Conservation (phyloP, 1,140 invertebrate genomes). For the Papilio polytes region DNA sequence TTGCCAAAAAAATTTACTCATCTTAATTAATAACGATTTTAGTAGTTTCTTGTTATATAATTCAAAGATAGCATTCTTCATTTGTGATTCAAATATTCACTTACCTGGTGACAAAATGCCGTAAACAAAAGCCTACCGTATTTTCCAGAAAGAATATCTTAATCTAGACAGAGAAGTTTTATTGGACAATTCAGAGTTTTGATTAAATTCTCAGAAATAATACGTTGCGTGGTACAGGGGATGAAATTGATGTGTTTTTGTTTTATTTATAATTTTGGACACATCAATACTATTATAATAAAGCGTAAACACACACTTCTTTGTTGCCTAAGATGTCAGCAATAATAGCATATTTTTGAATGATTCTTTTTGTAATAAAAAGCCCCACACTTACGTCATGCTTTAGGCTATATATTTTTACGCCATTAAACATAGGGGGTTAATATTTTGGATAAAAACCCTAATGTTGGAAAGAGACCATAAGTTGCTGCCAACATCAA, state of each 20-base stretch:
- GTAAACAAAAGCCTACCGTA: background rate
- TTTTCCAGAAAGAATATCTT: conserved; percentile 14
- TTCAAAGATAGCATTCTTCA: background rate
- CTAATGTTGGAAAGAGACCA: too few relatives aligned
- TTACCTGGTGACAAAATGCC: background rate
- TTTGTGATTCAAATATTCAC: background rate
- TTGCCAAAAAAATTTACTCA: background rate
- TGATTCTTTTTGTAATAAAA: too few relatives aligned
- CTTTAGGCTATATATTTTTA: too few relatives aligned
- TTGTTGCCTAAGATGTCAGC: too few relatives aligned
- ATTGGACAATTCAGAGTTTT: conserved; percentile 12
- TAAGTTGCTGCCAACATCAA: too few relatives aligned
- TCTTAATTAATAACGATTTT: background rate
- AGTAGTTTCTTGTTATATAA: background rate
- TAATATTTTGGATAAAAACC: too few relatives aligned
- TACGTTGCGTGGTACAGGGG: background rate
- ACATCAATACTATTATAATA: too few relatives aligned
- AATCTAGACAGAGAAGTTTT: conserved; percentile 20
- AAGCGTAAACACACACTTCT: too few relatives aligned
- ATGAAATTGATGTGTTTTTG: background rate
- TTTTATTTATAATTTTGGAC: background rate
- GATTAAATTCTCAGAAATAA: background rate
- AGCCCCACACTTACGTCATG: too few relatives aligned
- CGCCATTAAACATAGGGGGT: too few relatives aligned
- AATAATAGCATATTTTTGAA: too few relatives aligned